Evolutionary conservation across 1,140 invertebrate species (phyloP), one percentile per base, ranked within the genome.

Genomic region (Leptinotarsa defecta): DNA sequence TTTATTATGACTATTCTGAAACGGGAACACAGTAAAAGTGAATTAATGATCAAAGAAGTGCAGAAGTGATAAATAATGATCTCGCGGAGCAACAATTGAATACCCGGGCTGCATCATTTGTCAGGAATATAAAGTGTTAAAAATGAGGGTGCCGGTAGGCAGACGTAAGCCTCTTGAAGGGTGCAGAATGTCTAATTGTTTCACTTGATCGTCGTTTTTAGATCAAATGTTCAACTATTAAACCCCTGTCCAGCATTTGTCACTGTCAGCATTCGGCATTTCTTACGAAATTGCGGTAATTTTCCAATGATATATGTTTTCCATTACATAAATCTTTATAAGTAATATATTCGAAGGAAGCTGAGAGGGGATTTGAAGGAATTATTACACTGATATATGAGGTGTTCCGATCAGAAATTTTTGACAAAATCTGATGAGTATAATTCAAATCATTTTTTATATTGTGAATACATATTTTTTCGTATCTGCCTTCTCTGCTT

Each of bases 261-360:
- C 81, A 83, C 79, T 83, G 81, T 83, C 81, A 73, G 69, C 70
- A 71, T 74, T 79, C 68, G 68, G 70, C 78, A 74, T 82, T 80
- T 81, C 74, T 80, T 79, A 77, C 76, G 73, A 77, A 81, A 83
- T 81, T 79, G 80, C 52, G 15, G 52, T 6, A 57, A 57, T 57
- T 57, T 43, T 57, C 77, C 78, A 82, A 83, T 83, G 82, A 83
- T 83, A 83, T 83, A 83, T 82, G 82, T 80, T 82, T 83, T 82
- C 82, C 81, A 83, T 83, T 82, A 83, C 82, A 82, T 82, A 81
- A 83, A 82, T 82, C 81, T 83, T 83, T 83, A 82, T 80, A 80
- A 80, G 78, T 82, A 81, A 83, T 83, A 80, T 82, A 83, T 83
- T 77, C 76, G 76, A 70, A 63, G 84, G 85, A 82, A 85, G 85